These are phyloP conservation scores for Reticulitermes lucifugus DNA, from an alignment of 2,888 invertebrate genomes.

Conservation along the genomic window DNA sequence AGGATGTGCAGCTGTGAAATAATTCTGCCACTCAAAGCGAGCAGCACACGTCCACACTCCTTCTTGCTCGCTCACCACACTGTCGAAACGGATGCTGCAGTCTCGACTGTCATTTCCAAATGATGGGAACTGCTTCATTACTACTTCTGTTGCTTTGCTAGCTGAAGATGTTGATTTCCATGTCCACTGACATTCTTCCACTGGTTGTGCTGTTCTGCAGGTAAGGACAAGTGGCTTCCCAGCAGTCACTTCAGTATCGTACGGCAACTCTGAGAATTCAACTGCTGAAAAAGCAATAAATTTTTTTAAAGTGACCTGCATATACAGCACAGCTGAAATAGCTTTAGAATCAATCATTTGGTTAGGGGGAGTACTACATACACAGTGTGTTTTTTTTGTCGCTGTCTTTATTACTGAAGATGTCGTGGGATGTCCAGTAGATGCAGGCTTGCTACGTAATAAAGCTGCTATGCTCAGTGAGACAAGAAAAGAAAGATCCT, in stretches of 20 bases:
- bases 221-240: conserved; percentile 61
- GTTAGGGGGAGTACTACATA: too few species aligned
- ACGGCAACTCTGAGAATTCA: conserved; percentile 58
- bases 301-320: too few species aligned
- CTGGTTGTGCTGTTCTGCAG: conserved; percentile 61
- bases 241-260: conserved; percentile 61
- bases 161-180: conserved; percentile 56
- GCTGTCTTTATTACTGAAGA: too few species aligned
- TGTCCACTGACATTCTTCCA: conserved; percentile 62
- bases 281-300: neutral
- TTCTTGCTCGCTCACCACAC: conserved; percentile 61
- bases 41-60: conserved; percentile 63
- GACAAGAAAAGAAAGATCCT: too few species aligned
- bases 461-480: too few species aligned
- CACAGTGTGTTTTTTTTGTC: too few species aligned
- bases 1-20: conserved; percentile 23
- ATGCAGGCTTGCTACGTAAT: too few species aligned
- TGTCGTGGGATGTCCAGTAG: too few species aligned
- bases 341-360: too few species aligned
- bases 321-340: too few species aligned
- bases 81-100: conserved; percentile 61
- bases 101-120: conserved; percentile 54
- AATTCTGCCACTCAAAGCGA: conserved; percentile 15
- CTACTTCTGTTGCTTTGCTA: neutral
- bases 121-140: conserved; percentile 41